A percentile compares a stretch with the other conserved stretches of the same genome.
These are phyloP conservation scores for Geopemphigus sp. DNA, from an alignment of 1,140 invertebrate genomes.

Conservation along the genomic window DNA sequence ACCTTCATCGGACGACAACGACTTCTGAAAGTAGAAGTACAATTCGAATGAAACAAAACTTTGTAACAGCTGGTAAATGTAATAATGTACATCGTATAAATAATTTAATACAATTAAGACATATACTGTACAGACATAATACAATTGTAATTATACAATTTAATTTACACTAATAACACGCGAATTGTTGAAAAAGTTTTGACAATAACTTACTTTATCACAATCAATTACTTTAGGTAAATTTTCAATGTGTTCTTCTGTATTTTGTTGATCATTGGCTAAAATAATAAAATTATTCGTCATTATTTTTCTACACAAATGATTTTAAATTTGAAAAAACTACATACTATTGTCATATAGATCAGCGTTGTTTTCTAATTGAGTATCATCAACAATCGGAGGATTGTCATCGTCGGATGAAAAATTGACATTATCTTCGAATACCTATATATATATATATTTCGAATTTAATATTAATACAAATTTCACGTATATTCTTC, in stretches of 20 bases:
- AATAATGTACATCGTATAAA: not conserved
- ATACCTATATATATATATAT: conserved; percentile 55
- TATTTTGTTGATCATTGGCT: conserved; percentile 2
- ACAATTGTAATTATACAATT: too few species aligned
- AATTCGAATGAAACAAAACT: not conserved
- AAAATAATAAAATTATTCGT: not conserved
- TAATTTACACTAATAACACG: too few species aligned
- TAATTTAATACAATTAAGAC: not conserved
- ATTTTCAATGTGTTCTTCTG: conserved; percentile 2
- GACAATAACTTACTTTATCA: conserved; percentile 21
- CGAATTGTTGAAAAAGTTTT: too few species aligned
- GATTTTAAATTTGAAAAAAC: not conserved
- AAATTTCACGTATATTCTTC: not conserved
- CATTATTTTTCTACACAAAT: not conserved
- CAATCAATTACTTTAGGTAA: conserved; percentile 1
- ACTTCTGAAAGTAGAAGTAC: conserved; percentile 40
- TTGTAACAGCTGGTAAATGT: not conserved
- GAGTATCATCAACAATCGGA: conserved; percentile 51
- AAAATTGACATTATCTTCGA: conserved; percentile 56
- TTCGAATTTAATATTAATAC: not conserved
- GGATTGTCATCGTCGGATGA: conserved; percentile 54
- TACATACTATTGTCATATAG: conserved; percentile 1
- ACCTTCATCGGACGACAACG: conserved; percentile 52
- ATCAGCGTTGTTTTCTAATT: not conserved
- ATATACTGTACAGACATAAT: too few species aligned